These are phyloP conservation scores for Pogonognathellus flavescens DNA, from an alignment of 1,140 invertebrate genomes.

Conservation along the genomic window DNA sequence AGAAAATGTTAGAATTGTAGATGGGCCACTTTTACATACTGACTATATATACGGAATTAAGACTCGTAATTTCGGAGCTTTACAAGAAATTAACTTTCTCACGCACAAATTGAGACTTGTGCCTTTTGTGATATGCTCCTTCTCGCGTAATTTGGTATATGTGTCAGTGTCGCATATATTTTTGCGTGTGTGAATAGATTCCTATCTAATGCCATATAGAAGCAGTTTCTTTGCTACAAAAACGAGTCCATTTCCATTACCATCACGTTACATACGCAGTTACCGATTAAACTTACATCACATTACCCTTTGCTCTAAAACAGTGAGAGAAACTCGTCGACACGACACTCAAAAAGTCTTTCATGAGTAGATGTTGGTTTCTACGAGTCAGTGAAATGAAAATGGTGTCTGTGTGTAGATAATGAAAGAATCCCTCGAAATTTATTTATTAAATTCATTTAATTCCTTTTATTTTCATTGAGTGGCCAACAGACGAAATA, in stretches of 20 bases:
- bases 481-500: neutral
- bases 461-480: conserved; percentile 29
- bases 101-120: conserved; percentile 19
- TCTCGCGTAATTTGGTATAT: no score
- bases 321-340: neutral
- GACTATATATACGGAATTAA: neutral
- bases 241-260: conserved; percentile 14
- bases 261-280: conserved; percentile 41
- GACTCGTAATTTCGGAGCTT: neutral
- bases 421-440: conserved; percentile 8
- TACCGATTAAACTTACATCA: conserved; percentile 19
- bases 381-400: neutral
- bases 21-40: neutral
- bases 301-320: neutral
- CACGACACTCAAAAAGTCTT: neutral
- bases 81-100: conserved; percentile 43
- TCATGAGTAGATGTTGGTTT: neutral
- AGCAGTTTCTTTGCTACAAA: neutral
- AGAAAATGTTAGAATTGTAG: neutral
- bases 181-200: no score
- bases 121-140: conserved; percentile 1
- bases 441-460: conserved; percentile 45
- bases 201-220: neutral
- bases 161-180: no score
- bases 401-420: neutral